Evolutionary conservation across 2,797 vertebrate genomes (phyloP).

Genomic region (Sciurus vulgaris): DNA sequence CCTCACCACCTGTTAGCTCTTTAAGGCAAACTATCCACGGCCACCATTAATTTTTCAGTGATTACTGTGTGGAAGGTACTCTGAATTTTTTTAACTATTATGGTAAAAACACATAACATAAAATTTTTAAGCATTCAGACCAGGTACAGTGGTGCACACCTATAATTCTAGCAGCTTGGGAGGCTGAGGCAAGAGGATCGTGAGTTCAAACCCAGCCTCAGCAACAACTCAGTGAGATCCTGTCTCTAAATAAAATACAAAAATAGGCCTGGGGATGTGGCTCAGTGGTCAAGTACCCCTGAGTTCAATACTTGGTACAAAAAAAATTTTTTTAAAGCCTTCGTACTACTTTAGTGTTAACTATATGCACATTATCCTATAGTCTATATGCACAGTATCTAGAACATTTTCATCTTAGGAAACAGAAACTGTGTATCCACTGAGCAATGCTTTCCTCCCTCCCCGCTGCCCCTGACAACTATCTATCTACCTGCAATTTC

Average conservation of each 20-base stretch:
- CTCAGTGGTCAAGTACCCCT: too few relatives aligned
- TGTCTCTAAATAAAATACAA: too few relatives aligned
- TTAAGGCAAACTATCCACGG: conserved; percentile 51
- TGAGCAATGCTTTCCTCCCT: too few relatives aligned
- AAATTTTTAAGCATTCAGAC: neutral
- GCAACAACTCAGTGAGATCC: too few relatives aligned
- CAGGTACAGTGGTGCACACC: too few relatives aligned
- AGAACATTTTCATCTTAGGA: neutral
- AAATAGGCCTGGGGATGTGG: too few relatives aligned
- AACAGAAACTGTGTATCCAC: neutral
- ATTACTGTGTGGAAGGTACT: neutral
- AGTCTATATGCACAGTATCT: neutral
- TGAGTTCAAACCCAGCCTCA: too few relatives aligned
- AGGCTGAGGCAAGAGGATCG: too few relatives aligned
- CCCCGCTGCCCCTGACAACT: too few relatives aligned
- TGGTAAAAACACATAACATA: neutral
- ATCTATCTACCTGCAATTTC: neutral
- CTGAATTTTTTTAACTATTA: neutral
- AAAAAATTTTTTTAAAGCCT: neutral
- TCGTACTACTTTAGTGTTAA: neutral
- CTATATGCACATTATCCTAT: too few relatives aligned
- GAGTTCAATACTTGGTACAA: too few relatives aligned
- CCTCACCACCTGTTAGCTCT: neutral
- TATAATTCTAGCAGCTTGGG: too few relatives aligned
- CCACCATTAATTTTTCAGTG: neutral